A percentile compares a stretch with the other conserved stretches of the same genome.
Conservation (phyloP, 2,113 vertebrate genomes). For the Takifugu bimaculatus region DNA sequence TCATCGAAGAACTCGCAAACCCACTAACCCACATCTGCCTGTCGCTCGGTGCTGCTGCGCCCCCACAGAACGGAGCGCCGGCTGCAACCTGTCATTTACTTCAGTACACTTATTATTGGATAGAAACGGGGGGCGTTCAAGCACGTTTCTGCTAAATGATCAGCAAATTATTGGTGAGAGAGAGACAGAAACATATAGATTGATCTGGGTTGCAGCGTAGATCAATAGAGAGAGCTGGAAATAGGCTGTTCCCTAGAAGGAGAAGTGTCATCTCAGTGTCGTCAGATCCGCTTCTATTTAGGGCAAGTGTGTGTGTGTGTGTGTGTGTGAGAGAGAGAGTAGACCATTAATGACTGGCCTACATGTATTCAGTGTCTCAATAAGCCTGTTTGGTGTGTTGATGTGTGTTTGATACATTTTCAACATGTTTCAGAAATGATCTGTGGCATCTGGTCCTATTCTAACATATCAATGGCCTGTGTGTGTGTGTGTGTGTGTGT, state of each 20-base stretch:
- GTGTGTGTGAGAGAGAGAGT: constrained; percentile 26
- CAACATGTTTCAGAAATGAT: constrained; percentile 19
- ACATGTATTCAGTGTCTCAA: constrained; percentile 65
- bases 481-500: constrained; percentile 21
- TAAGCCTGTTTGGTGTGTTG: constrained; percentile 43
- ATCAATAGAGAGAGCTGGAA: constrained; percentile 66
- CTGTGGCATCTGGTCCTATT: not conserved
- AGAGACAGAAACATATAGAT: constrained; percentile 29
- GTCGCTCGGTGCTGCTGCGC: too few relatives aligned
- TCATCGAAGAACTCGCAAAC: too few relatives aligned
- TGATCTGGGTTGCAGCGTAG: constrained; percentile 51
- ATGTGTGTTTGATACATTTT: constrained; percentile 47
- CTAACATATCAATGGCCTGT: constrained; percentile 27
- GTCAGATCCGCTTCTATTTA: constrained; percentile 77
- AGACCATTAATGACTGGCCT: constrained; percentile 64
- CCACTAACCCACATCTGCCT: too few relatives aligned
- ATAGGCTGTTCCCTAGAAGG: constrained; percentile 70
- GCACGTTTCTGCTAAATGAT: too few relatives aligned
- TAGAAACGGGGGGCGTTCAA: too few relatives aligned
- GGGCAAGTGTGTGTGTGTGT: constrained; percentile 11
- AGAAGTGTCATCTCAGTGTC: constrained; percentile 69
- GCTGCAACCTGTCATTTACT: too few relatives aligned
- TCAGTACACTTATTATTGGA: too few relatives aligned
- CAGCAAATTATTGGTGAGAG: not conserved
- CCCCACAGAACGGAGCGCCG: too few relatives aligned